Percentiles rank a stretch among this genome's conserved stretches.
phyloP scores from a whole-genome alignment of 2,888 invertebrate genomes.

The Scrobipalpa atriplicella region DNA sequence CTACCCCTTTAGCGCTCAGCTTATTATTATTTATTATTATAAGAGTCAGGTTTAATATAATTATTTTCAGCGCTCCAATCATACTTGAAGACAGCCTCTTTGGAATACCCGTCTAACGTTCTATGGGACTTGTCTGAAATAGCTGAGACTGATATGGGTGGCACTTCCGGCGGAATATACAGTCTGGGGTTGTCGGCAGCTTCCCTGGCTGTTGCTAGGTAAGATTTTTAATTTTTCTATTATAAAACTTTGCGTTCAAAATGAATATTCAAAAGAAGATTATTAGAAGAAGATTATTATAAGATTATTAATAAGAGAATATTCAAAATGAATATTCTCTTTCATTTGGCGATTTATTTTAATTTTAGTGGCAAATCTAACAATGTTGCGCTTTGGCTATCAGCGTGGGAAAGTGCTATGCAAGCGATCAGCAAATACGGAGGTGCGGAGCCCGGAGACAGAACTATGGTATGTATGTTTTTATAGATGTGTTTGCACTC shows the following conservation, averaged over 20 bases:
- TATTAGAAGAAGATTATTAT: too few relatives aligned
- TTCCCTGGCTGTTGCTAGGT: conserved; percentile 73
- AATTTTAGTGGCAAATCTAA: conserved; percentile 50
- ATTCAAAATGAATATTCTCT: too few relatives aligned
- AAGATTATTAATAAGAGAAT: too few relatives aligned
- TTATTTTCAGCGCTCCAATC: conserved; percentile 56
- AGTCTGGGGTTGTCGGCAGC: conserved; percentile 88
- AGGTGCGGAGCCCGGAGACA: conserved; percentile 87
- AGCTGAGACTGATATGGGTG: conserved; percentile 88
- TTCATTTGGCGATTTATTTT: too few relatives aligned
- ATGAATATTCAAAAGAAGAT: too few relatives aligned
- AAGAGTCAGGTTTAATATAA: too few relatives aligned
- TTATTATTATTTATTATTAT: too few relatives aligned
- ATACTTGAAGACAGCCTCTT: conserved; percentile 55
- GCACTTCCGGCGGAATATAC: conserved; percentile 91
- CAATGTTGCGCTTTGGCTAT: conserved; percentile 71
- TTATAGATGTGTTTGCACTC: not conserved
- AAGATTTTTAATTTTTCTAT: conserved; percentile 27
- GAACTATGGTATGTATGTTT: conserved; percentile 85
- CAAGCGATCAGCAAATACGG: conserved; percentile 86
- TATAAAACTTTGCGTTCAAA: too few relatives aligned
- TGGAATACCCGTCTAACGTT: conserved; percentile 67
- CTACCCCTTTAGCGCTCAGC: too few relatives aligned
- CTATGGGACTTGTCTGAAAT: conserved; percentile 81
- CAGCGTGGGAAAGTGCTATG: conserved; percentile 81